Percentiles rank a stretch among this genome's conserved stretches.
These are phyloP conservation scores for Dolichotis patagonum DNA, from an alignment of 2,113 vertebrate species.

Conservation along the genomic window DNA sequence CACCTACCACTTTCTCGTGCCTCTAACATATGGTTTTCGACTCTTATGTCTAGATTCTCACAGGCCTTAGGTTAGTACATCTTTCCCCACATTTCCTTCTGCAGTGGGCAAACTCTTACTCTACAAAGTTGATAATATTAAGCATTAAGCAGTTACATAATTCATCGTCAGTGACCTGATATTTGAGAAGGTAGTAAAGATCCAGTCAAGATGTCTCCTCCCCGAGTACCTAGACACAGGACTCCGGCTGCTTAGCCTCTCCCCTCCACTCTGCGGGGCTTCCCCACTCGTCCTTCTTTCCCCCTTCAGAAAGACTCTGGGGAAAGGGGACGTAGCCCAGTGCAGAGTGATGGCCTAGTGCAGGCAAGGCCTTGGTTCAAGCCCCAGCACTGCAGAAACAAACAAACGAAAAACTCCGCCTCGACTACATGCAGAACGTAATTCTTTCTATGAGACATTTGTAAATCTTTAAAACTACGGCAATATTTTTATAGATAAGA, in stretches of 20 bases:
- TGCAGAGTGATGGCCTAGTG: too few species aligned
- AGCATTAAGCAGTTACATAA: constrained; percentile 17
- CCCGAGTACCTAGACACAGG: neutral
- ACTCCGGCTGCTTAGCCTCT: neutral
- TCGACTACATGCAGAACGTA: constrained; percentile 17
- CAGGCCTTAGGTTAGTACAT: neutral
- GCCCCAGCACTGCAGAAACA: neutral
- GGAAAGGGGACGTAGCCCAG: neutral
- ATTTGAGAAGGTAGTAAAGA: constrained; percentile 38
- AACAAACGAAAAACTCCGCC: neutral
- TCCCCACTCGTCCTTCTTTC: neutral
- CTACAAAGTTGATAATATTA: neutral
- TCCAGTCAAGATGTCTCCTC: constrained; percentile 12
- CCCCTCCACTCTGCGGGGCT: neutral
- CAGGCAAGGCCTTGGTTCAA: neutral
- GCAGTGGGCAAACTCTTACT: neutral
- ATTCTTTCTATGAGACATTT: constrained; percentile 30
- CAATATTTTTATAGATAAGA: neutral
- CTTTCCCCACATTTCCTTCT: neutral
- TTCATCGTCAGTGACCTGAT: neutral
- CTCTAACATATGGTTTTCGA: neutral
- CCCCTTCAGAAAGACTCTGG: neutral
- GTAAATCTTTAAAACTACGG: neutral
- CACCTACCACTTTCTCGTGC: neutral
- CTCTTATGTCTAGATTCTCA: neutral